These are phyloP conservation scores for Hydrolagus affinis DNA, from an alignment of 2,113 vertebrate genomes.

Conservation along the genomic window DNA sequence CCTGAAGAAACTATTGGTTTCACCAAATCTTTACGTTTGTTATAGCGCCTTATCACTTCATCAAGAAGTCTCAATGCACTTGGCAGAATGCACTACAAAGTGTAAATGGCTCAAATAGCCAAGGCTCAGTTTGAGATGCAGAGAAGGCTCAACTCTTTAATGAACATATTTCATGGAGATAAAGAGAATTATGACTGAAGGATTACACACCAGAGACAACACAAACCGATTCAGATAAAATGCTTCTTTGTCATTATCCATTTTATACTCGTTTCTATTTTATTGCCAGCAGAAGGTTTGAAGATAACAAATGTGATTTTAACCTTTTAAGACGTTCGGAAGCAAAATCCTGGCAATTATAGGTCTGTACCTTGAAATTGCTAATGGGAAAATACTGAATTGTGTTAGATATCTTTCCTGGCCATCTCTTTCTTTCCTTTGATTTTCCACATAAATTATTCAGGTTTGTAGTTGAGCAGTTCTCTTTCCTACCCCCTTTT, in stretches of 20 bases:
- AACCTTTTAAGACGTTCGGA: too few species aligned
- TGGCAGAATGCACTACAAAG: too few species aligned
- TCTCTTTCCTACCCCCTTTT: not conserved
- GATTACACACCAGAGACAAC: not conserved
- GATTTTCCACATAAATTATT: conserved; percentile 4
- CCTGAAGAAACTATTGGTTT: not conserved
- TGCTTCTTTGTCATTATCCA: not conserved
- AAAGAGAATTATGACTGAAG: conserved; percentile 4
- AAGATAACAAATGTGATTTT: conserved; percentile 6
- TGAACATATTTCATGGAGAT: not conserved
- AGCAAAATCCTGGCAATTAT: not conserved
- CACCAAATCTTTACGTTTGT: not conserved
- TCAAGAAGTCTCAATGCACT: too few species aligned
- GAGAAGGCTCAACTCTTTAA: not conserved
- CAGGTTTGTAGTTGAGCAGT: not conserved
- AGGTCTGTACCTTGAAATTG: conserved; percentile 4
- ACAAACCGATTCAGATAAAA: conserved; percentile 1
- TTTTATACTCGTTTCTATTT: conserved; percentile 2
- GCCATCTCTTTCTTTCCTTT: not conserved
- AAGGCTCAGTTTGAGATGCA: not conserved
- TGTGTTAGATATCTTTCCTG: not conserved
- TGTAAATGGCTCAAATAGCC: not conserved
- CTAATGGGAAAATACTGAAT: not conserved
- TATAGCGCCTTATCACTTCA: too few species aligned
- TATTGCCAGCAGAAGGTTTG: not conserved